These are phyloP conservation scores for Embiotoca jacksoni DNA, from an alignment of 2,113 vertebrate genomes.

Conservation along the genomic window DNA sequence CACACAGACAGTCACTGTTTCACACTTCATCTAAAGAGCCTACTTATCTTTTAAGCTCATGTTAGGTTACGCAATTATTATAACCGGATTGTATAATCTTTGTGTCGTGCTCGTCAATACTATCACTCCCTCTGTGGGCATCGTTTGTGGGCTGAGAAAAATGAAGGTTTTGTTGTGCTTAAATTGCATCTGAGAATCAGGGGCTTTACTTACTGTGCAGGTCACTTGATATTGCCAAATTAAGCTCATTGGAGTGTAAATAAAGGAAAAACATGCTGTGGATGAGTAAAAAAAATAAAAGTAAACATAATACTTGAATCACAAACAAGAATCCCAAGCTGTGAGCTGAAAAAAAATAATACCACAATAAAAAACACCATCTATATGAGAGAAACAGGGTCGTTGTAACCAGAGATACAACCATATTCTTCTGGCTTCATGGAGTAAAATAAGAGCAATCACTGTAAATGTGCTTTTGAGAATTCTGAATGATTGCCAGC, in stretches of 20 bases:
- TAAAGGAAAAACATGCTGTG: not conserved
- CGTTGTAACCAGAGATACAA: no score
- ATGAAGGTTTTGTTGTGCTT: conserved; percentile 1
- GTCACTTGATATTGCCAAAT: conserved; percentile 1
- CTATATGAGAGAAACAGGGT: no score
- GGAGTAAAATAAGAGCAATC: no score
- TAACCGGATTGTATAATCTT: conserved; percentile 52
- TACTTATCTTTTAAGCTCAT: conserved; percentile 56
- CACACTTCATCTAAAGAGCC: conserved; percentile 59
- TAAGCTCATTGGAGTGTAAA: conserved; percentile 3
- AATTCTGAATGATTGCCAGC: no score
- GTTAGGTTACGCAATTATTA: conserved; percentile 63
- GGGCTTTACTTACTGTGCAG: not conserved
- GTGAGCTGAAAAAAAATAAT: no score
- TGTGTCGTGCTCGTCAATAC: conserved; percentile 35
- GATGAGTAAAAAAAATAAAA: not conserved
- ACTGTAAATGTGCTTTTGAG: no score
- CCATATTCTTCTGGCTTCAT: no score
- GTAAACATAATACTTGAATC: not conserved
- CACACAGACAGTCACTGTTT: conserved; percentile 51
- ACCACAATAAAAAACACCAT: no score
- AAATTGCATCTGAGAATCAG: conserved; percentile 14
- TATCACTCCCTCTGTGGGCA: conserved; percentile 22
- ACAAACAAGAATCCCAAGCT: not conserved
- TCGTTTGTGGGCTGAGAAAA: conserved; percentile 10